Base-by-base conservation (phyloP, 2,888 invertebrate species). In the Caenorhabditis sinica region DNA sequence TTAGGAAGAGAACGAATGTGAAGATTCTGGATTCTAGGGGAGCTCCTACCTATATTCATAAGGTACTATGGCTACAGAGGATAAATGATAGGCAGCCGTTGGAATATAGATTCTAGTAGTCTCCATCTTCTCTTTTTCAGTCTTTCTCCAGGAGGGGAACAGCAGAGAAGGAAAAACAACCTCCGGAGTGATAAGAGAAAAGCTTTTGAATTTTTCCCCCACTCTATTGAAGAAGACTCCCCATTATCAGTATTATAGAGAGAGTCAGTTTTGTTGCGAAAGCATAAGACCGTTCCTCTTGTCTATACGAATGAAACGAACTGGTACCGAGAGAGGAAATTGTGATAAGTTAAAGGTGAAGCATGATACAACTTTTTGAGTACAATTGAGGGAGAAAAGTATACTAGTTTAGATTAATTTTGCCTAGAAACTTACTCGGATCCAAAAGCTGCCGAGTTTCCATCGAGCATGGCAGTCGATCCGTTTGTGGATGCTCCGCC, bases 401-500 rank as follows among this genome's bases (percentile, higher is more conserved):
- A n/a, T 77, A 36, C 53, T 20, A 11, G 3, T 33, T 33, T 17
- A 66, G n/a, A n/a, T n/a, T n/a, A n/a, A n/a, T n/a, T n/a, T n/a
- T n/a, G n/a, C n/a, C n/a, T n/a, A n/a, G 45, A 73, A 63, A 77
- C 88, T 77, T 43, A 84, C 86, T 79, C 82, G 8, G 82, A 36
- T 3, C 63, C n/a, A 33, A 82, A 84, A 11, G 66, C 40, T 4
- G 75, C 43, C n/a, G 68, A 60, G 20, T 25, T 30, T 25, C 72
- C 86, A 66, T 88, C 88, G 11, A 87, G 74, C 56, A 87, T 65
- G 4, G 81, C 86, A 13, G 72, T 81, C 4, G 87, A 86, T 23
- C 83, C 83, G 56, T 80, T 79, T 13, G 87, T 74, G n/a, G 87
- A 86, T 17, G 81, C 40, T 23, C 82, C 85, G 20, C 88, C 88